These are phyloP conservation scores for Reticulitermes lucifugus DNA, from an alignment of 2,888 invertebrate species.

Conservation along the genomic window DNA sequence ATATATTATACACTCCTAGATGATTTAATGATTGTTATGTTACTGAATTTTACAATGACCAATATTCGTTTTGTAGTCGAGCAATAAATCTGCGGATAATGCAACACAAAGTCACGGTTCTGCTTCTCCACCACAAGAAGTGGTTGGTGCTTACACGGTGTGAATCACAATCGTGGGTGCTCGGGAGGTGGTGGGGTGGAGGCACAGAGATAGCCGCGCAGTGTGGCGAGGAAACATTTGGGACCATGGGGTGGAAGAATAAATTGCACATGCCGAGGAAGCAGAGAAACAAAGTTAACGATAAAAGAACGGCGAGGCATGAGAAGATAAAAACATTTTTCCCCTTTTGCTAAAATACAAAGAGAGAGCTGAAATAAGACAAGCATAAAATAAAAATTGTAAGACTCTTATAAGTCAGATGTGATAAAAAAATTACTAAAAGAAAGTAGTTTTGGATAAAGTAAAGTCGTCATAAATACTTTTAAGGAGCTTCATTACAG, in stretches of 20 bases:
- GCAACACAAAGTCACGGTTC: not conserved
- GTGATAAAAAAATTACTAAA: not conserved
- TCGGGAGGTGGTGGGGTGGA: not conserved
- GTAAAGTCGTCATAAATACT: conserved; percentile 30
- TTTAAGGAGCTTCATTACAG: conserved; percentile 31
- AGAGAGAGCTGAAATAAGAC: conserved; percentile 3
- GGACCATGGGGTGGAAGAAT: not conserved
- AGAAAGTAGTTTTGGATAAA: conserved; percentile 17
- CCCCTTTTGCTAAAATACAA: conserved; percentile 13
- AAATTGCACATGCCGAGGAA: not conserved
- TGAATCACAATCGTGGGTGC: not conserved
- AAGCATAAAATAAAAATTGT: conserved; percentile 30
- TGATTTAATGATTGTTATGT: too few species aligned
- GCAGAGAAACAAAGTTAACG: not conserved
- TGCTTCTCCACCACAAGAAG: not conserved
- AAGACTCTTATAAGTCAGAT: conserved; percentile 17
- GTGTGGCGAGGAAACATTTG: not conserved
- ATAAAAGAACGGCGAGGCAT: conserved; percentile 2
- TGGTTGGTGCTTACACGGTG: conserved; percentile 11
- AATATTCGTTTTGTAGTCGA: too few species aligned
- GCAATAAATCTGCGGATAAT: too few species aligned
- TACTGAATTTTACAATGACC: too few species aligned
- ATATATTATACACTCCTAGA: too few species aligned
- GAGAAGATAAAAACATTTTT: conserved; percentile 1
- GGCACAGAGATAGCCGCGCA: not conserved